These are phyloP conservation scores for Sphenopsis melanotis DNA, from an alignment of 2,797 vertebrate genomes.

Conservation along the genomic window DNA sequence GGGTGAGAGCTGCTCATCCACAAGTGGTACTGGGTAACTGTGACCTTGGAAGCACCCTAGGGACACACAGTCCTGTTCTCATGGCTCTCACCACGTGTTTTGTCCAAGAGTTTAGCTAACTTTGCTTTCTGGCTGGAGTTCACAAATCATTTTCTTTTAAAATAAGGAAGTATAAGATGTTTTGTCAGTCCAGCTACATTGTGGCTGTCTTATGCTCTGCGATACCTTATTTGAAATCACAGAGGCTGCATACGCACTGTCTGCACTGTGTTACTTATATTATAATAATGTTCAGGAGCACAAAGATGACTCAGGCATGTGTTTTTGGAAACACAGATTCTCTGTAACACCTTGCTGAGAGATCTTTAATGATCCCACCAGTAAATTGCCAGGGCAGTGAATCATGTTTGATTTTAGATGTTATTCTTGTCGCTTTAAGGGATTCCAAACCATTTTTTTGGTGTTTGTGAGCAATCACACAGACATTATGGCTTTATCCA, in stretches of 20 bases:
- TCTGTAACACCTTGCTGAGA: not conserved
- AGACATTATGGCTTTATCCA: not conserved
- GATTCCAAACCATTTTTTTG: not conserved
- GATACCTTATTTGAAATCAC: not conserved
- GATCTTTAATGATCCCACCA: conserved; percentile 1
- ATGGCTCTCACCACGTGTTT: not conserved
- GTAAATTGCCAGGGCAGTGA: not conserved
- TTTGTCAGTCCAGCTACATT: not conserved
- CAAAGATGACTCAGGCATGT: not conserved
- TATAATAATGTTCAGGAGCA: not conserved
- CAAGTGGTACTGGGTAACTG: not conserved
- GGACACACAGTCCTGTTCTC: not conserved
- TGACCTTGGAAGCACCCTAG: not conserved
- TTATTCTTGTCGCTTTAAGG: not conserved
- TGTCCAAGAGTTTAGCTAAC: not conserved
- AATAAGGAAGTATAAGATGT: not conserved
- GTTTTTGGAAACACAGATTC: not conserved
- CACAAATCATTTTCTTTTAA: not conserved
- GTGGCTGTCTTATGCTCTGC: not conserved
- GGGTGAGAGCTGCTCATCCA: not conserved
- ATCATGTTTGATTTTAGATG: not conserved
- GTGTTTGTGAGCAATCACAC: not conserved
- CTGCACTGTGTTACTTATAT: not conserved
- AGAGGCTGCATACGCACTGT: not conserved
- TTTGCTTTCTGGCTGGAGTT: not conserved